Base-by-base conservation (phyloP, 2,797 vertebrate species). In the Semaprochilodus insignis region DNA sequence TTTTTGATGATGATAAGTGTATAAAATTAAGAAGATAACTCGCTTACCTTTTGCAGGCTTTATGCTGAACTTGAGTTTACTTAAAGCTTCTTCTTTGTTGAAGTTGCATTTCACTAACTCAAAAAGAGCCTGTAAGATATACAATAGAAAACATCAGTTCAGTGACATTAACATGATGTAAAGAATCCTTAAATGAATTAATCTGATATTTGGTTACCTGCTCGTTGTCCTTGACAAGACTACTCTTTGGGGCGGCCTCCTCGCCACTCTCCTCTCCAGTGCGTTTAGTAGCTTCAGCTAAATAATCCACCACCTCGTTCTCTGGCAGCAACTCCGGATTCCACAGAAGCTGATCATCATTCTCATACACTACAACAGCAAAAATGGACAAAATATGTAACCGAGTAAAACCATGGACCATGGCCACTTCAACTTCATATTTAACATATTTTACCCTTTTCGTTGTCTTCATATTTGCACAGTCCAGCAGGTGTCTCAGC, bases 211-310 rank as follows among this genome's bases (percentile, higher is more conserved):
- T n/a, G 74, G 55, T 6, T 63, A 98, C 98, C 96, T 99, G 97
- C 87, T 99, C 98, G 1, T 99, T 99, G 91, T 99, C 98, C 92
- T 99, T 99, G 87, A 99, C 96, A n/a, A 99, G 97, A 3, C 96
- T 97, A 21, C 96, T 97, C 89, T 99, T 97, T 31, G 97, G 97
- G 89, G 99, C 96, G 2, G 97, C 96, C 80, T 98, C 95, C 31
- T 97, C 94, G 36, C 97, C 97, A 52, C 95, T 96, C 89, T 99
- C 97, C 52, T 98, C 97, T n/a, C 96, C 97, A 0, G 96, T 98
- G 82, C 97, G 94, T 90, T 96, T 95, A 0, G 97, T 97, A 0
- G 98, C 98, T 77, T 99, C 97, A 0, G 92, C 95, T 59, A 99
- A 94, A 92, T 98, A 99, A 78, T 97, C 95, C 1, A 97, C 95